Evolutionary conservation across 2,888 invertebrate genomes (phyloP).

Genomic region (Hirtodrosophila alboralis): DNA sequence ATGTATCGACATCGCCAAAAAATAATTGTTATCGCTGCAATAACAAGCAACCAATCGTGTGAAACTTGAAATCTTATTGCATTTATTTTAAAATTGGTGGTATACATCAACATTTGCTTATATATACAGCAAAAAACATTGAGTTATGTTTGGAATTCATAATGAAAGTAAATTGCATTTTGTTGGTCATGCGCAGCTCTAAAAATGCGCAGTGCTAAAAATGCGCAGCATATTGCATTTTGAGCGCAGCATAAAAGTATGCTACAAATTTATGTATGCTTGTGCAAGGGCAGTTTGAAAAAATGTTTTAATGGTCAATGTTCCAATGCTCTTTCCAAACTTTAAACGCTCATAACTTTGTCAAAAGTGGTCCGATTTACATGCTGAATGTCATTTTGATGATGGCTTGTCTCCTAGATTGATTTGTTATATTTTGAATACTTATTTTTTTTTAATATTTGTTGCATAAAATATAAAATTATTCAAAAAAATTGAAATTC

Average conservation of each 20-base stretch:
- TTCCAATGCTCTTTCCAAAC: too few relatives aligned
- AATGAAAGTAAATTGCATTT: not conserved
- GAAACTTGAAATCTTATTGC: constrained; percentile 22
- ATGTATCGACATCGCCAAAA: constrained; percentile 6
- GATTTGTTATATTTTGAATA: constrained; percentile 6
- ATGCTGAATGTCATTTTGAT: not conserved
- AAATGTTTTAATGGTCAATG: too few relatives aligned
- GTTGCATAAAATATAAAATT: too few relatives aligned
- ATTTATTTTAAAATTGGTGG: not conserved
- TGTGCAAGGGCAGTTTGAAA: constrained; percentile 26
- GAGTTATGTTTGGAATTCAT: too few relatives aligned
- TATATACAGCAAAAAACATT: too few relatives aligned
- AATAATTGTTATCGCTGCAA: constrained; percentile 8
- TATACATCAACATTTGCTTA: too few relatives aligned
- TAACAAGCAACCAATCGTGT: too few relatives aligned
- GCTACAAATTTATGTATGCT: constrained; percentile 28
- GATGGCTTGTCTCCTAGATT: not conserved
- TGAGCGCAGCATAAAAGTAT: constrained; percentile 36
- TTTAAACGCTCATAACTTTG: too few relatives aligned
- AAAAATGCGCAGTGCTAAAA: constrained; percentile 10
- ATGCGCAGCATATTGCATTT: constrained; percentile 34
- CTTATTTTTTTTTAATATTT: too few relatives aligned
- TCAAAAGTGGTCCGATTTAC: not conserved
- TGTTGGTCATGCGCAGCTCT: constrained; percentile 16
- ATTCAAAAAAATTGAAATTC: not conserved